These are phyloP conservation scores for Poeciliopsis paucimaculata DNA, from an alignment of 2,797 vertebrate genomes.

Conservation along the genomic window DNA sequence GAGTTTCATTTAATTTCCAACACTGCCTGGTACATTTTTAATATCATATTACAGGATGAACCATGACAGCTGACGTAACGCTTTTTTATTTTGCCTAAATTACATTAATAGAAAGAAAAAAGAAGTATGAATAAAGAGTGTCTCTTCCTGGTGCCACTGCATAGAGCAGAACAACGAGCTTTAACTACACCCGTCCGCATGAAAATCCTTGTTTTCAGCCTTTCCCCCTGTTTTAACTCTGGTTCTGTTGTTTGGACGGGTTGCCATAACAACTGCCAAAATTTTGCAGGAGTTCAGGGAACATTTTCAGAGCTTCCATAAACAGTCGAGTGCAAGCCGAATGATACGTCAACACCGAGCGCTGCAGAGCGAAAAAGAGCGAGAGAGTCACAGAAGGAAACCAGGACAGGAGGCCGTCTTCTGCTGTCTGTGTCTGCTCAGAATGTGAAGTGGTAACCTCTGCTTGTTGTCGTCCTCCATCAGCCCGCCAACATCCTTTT, in stretches of 20 bases:
- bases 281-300: constrained; percentile 56
- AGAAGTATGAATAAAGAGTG: background rate
- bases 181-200: background rate
- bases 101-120: background rate
- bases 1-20: background rate
- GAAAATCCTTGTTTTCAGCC: constrained; percentile 13
- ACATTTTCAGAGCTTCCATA: constrained; percentile 53
- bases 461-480: constrained; percentile 15
- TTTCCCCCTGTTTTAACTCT: constrained; percentile 54
- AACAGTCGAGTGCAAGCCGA: constrained; percentile 53
- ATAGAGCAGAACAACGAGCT: background rate
- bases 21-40: background rate
- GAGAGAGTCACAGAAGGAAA: constrained; percentile 42
- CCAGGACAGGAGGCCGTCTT: constrained; percentile 49
- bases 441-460: background rate
- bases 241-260: constrained; percentile 60
- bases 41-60: background rate
- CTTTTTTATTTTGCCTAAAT: background rate
- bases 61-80: background rate
- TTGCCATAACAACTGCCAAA: constrained; percentile 65
- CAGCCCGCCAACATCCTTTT: constrained; percentile 97
- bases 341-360: constrained; percentile 24
- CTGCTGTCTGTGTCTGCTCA: constrained; percentile 25
- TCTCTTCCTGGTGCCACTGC: background rate
- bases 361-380: background rate